A percentile compares a stretch with the other conserved stretches of the same genome.
These are phyloP conservation scores for Tichodroma muraria DNA, from an alignment of 2,113 vertebrate genomes.

Conservation along the genomic window DNA sequence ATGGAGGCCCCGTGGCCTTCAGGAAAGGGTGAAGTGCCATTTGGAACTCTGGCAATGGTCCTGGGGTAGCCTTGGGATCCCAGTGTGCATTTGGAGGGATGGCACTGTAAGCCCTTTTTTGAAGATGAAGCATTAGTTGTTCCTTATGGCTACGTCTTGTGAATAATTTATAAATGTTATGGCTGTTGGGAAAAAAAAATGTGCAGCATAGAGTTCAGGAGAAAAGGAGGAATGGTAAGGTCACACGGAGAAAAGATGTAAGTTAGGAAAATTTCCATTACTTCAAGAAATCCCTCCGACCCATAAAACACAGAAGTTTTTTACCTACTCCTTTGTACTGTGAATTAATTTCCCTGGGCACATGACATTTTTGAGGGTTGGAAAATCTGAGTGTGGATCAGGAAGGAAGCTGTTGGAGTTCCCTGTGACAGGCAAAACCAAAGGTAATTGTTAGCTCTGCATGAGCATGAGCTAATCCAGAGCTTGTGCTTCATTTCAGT, in stretches of 20 bases:
- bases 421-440: not conserved
- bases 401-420: not conserved
- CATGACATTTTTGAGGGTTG: not conserved
- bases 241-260: not conserved
- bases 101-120: not conserved
- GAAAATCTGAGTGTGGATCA: not conserved
- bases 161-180: not conserved
- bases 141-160: not conserved
- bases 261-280: not conserved
- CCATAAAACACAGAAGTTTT: not conserved
- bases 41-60: not conserved
- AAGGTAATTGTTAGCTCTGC: slow-evolving; percentile 10
- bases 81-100: not conserved
- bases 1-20: not conserved
- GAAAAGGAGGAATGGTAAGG: not conserved
- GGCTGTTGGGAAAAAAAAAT: not conserved
- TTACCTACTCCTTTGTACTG: not conserved
- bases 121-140: not conserved
- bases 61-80: not conserved
- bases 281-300: not conserved
- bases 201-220: not conserved
- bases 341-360: not conserved
- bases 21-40: not conserved
- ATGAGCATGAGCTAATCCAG: slow-evolving; percentile 6
- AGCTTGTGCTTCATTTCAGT: not conserved